Percentiles rank a stretch among this genome's conserved stretches.
Evolutionary conservation across 2,113 vertebrate species (phyloP).

Genomic region (Columba janthina): DNA sequence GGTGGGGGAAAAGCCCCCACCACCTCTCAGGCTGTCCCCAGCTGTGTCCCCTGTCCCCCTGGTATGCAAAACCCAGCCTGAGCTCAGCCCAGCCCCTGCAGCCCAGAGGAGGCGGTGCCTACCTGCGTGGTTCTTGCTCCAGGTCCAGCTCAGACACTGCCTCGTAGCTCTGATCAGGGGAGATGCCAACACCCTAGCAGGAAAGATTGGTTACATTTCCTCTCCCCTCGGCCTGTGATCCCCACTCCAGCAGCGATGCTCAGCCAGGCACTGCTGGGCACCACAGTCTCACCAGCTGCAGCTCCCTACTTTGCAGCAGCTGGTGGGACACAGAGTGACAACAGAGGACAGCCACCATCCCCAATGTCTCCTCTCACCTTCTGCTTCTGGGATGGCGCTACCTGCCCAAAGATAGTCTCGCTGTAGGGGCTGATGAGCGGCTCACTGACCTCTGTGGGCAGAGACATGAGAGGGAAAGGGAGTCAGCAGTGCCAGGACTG

Average conservation of each 20-base stretch:
- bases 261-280: fast-evolving
- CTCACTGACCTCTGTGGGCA: neutral
- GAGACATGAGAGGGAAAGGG: neutral
- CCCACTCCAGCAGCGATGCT: neutral
- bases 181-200: conserved; percentile 2
- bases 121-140: conserved; percentile 64
- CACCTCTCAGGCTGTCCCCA: neutral
- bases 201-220: neutral
- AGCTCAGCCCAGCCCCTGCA: neutral
- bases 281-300: fast-evolving
- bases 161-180: conserved; percentile 59
- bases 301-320: neutral
- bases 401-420: conserved; percentile 79
- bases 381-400: neutral
- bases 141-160: conserved; percentile 41
- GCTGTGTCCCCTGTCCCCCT: neutral
- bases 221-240: neutral
- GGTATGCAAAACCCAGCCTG: neutral
- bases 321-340: neutral
- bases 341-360: neutral
- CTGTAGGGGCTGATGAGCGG: conserved; percentile 84
- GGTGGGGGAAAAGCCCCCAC: fast-evolving
- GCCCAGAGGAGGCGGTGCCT: neutral
- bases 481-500: neutral
- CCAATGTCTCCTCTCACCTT: conserved; percentile 71